A percentile compares a stretch with the other conserved stretches of the same genome.
Evolutionary conservation across 1,140 invertebrate genomes (phyloP).

Genomic region (Spodoptera frugiperda): DNA sequence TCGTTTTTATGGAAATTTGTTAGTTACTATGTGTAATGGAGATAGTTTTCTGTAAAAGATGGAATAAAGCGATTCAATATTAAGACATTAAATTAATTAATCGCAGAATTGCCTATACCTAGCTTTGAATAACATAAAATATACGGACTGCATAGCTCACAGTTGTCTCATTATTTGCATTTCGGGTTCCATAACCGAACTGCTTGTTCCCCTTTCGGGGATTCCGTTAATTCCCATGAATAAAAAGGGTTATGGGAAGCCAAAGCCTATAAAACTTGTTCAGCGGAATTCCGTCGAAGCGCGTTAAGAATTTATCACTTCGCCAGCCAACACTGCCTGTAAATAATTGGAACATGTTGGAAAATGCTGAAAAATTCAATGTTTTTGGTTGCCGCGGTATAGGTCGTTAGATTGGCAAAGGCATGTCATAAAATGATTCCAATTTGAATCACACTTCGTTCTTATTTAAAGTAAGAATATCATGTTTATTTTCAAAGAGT

Average conservation of each 20-base stretch:
- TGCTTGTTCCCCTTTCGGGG: too few relatives aligned
- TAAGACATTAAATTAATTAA: too few relatives aligned
- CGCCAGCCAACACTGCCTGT: background rate
- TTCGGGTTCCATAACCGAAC: background rate
- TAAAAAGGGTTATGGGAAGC: background rate
- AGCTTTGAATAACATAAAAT: too few relatives aligned
- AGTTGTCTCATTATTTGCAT: background rate
- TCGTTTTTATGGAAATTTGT: too few relatives aligned
- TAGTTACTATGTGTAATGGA: too few relatives aligned
- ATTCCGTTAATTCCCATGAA: background rate
- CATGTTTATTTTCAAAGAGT: too few relatives aligned
- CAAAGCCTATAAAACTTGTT: conserved; percentile 25
- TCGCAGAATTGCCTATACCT: too few relatives aligned
- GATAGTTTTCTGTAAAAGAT: too few relatives aligned
- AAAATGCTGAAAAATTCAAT: background rate
- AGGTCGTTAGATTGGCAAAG: background rate
- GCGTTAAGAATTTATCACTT: conserved; percentile 30
- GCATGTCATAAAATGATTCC: background rate
- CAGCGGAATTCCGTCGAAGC: conserved; percentile 19
- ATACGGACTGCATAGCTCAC: too few relatives aligned
- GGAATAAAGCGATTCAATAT: too few relatives aligned
- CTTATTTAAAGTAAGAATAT: too few relatives aligned
- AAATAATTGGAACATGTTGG: conserved; percentile 30
- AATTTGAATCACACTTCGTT: background rate
- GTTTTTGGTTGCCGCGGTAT: background rate